Evolutionary conservation across 2,113 vertebrate genomes (phyloP).

Genomic region (Hemicordylus capensis): DNA sequence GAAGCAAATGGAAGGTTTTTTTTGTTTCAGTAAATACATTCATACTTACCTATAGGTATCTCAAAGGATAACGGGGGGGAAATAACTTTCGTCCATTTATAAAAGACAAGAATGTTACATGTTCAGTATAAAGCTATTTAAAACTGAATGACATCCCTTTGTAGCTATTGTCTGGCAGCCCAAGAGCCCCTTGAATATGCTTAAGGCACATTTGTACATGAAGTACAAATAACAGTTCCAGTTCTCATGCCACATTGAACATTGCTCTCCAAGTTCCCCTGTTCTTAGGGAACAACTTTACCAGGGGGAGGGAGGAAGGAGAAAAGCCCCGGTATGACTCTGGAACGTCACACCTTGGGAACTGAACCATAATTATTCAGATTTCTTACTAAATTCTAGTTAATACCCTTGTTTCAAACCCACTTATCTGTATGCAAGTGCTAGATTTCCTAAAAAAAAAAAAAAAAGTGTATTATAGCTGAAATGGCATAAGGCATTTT

Average conservation of each 20-base stretch:
- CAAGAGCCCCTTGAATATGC: neutral
- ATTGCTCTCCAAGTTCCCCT: neutral
- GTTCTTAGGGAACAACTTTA: neutral
- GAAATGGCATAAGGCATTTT: neutral
- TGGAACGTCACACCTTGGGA: neutral
- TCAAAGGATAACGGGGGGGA: neutral
- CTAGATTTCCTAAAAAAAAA: neutral
- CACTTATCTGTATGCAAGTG: neutral
- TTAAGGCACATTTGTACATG: neutral
- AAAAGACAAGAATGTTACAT: neutral
- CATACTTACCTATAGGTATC: neutral
- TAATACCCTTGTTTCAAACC: neutral
- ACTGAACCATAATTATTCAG: neutral
- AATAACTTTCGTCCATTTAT: neutral
- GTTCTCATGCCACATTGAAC: neutral
- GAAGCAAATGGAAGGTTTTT: constrained; percentile 24
- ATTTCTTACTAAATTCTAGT: neutral
- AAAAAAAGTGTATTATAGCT: rapidly evolving
- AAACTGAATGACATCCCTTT: neutral
- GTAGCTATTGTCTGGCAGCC: neutral
- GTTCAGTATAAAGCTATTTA: neutral
- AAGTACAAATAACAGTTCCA: neutral
- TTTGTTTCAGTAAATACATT: constrained; percentile 26
- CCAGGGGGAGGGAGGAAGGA: neutral
- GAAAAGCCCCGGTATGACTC: neutral